Percentiles rank a stretch among this genome's conserved stretches.
Evolutionary conservation across 2,888 invertebrate genomes (phyloP).

Genomic region (Erpobdella octoculata): DNA sequence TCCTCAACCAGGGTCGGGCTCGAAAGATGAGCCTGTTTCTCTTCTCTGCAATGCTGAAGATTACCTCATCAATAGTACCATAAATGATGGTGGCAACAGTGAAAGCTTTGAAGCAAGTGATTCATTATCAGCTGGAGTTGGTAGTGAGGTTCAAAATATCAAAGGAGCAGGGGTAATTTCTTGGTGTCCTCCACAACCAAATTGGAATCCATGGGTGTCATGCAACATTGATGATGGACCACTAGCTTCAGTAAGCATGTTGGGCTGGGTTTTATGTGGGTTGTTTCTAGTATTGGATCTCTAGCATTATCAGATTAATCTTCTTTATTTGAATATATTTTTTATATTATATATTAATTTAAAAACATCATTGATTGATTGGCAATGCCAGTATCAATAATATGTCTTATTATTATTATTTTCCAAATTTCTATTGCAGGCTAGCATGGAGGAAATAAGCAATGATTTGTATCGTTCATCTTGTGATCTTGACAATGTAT

Average conservation of each 20-base stretch:
- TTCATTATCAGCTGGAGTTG: not conserved
- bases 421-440: too few relatives aligned
- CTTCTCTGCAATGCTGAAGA: not conserved
- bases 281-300: slow-evolving; percentile 49
- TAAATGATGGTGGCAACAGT: not conserved
- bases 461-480: too few relatives aligned
- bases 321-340: too few relatives aligned
- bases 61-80: not conserved
- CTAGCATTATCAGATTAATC: too few relatives aligned
- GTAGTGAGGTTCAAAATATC: not conserved
- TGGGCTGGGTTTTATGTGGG: not conserved
- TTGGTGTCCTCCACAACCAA: slow-evolving; percentile 89
- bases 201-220: slow-evolving; percentile 95
- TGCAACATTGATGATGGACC: slow-evolving; percentile 91
- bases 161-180: slow-evolving; percentile 68
- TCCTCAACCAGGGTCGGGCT: not conserved
- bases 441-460: too few relatives aligned
- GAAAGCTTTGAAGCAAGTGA: too few relatives aligned
- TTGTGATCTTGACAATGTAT: too few relatives aligned
- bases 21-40: not conserved
- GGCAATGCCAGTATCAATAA: too few relatives aligned
- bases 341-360: too few relatives aligned
- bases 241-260: slow-evolving; percentile 52
- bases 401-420: too few relatives aligned
- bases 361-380: too few relatives aligned